Conservation (phyloP, 2,113 vertebrate species). For the Gadus chalcogrammus region DNA sequence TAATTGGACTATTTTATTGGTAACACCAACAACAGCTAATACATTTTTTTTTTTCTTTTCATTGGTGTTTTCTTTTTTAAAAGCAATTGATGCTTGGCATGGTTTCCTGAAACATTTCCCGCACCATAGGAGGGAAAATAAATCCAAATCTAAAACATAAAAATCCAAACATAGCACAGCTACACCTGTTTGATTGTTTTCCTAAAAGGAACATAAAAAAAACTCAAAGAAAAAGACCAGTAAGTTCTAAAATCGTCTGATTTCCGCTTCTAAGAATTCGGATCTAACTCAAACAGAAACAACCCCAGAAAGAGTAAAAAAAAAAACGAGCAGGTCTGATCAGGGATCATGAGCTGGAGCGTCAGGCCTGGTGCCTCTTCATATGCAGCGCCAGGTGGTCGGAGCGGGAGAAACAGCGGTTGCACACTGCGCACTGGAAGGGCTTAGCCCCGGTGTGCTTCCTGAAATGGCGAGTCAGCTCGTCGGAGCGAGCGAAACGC, state of each 20-base stretch:
- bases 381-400: slow-evolving; percentile 98
- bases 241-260: no score
- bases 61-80: not conserved
- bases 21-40: no score
- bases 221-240: slow-evolving; percentile 39
- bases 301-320: not conserved
- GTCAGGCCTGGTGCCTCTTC: slow-evolving; percentile 93
- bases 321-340: not conserved
- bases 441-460: slow-evolving; percentile 98
- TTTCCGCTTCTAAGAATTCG: not conserved
- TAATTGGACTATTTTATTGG: no score
- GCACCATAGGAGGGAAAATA: not conserved
- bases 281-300: not conserved
- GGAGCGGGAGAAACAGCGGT: slow-evolving; percentile 93
- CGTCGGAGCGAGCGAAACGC: slow-evolving; percentile 94
- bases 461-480: slow-evolving; percentile 95
- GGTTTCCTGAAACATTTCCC: not conserved
- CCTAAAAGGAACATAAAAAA: not conserved
- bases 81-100: slow-evolving; percentile 14
- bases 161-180: not conserved
- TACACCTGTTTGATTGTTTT: not conserved
- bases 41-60: not conserved
- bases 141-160: no score
- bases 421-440: slow-evolving; percentile 92
- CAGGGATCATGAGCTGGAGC: not conserved